Conservation (phyloP, 2,113 vertebrate species). For the Misgurnus mizolepis region DNA sequence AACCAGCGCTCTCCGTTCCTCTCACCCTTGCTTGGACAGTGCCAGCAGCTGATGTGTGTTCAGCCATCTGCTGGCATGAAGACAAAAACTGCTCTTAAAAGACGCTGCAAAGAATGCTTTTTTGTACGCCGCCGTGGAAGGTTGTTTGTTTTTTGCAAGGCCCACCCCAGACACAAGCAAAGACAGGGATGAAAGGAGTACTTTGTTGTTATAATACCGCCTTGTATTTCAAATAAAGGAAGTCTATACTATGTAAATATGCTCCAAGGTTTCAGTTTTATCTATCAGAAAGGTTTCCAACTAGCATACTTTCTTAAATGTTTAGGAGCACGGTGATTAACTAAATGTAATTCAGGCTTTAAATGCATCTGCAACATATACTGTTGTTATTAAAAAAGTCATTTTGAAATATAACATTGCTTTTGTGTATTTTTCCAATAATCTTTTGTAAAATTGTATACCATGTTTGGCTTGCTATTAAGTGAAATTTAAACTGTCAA, state of each 20-base stretch:
- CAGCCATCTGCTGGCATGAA: slow-evolving; percentile 80
- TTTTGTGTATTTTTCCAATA: too few species aligned
- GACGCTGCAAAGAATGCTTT: slow-evolving; percentile 90
- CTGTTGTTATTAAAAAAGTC: too few species aligned
- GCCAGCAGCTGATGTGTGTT: slow-evolving; percentile 37
- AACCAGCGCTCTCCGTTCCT: not conserved
- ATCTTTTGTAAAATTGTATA: too few species aligned
- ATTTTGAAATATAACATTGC: too few species aligned
- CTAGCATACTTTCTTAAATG: not conserved
- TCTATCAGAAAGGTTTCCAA: not conserved
- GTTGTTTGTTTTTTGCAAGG: slow-evolving; percentile 82
- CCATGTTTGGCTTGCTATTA: too few species aligned
- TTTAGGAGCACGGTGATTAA: too few species aligned
- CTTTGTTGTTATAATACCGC: not conserved
- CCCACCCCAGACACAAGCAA: slow-evolving; percentile 86
- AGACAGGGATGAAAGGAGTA: slow-evolving; percentile 71
- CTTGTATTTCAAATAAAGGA: slow-evolving; percentile 27
- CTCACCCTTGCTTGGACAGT: slow-evolving; percentile 55
- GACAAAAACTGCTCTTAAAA: slow-evolving; percentile 76
- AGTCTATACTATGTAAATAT: not conserved
- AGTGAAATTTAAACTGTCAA: too few species aligned
- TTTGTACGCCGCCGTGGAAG: slow-evolving; percentile 80
- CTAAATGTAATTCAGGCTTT: not conserved
- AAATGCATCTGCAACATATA: too few species aligned
- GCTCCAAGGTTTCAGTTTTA: not conserved